Conservation (phyloP, 2,797 vertebrate species). For the Darevskia mixta region DNA sequence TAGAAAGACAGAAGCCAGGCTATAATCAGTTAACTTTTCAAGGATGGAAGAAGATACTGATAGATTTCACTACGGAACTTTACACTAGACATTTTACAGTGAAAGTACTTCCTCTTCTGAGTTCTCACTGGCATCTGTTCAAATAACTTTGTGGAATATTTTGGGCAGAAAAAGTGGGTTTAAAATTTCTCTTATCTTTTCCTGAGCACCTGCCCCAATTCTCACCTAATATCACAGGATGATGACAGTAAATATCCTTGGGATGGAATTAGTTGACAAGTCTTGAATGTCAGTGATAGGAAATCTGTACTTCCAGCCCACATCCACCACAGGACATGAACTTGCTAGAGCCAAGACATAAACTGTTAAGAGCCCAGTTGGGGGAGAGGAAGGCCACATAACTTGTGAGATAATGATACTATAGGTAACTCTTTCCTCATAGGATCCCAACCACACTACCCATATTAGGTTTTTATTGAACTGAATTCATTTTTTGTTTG, state of each 20-base stretch:
- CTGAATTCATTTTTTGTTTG: neutral
- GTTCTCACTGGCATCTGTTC: accelerated
- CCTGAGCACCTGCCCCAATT: constrained; percentile 25
- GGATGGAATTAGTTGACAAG: neutral
- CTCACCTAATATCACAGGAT: constrained; percentile 13
- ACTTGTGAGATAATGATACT: neutral
- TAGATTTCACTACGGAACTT: constrained; percentile 12
- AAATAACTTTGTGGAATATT: neutral
- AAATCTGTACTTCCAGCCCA: constrained; percentile 21
- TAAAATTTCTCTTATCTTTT: constrained; percentile 49
- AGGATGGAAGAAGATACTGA: constrained; percentile 6
- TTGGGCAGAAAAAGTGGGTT: constrained; percentile 33
- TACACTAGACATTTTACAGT: constrained; percentile 25
- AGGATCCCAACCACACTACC: neutral
- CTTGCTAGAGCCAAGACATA: neutral
- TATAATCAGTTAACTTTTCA: neutral
- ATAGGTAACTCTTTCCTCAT: neutral
- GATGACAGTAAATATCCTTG: constrained; percentile 12
- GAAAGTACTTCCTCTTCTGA: constrained; percentile 30
- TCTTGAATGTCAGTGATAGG: neutral
- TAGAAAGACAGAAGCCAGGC: neutral
- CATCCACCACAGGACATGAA: neutral
- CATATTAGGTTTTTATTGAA: neutral
- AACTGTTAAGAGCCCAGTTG: neutral
- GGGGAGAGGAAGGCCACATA: neutral